A percentile compares a stretch with the other conserved stretches of the same genome.
Conservation (phyloP, 1,140 invertebrate species). For the Drosophila albomicans region DNA sequence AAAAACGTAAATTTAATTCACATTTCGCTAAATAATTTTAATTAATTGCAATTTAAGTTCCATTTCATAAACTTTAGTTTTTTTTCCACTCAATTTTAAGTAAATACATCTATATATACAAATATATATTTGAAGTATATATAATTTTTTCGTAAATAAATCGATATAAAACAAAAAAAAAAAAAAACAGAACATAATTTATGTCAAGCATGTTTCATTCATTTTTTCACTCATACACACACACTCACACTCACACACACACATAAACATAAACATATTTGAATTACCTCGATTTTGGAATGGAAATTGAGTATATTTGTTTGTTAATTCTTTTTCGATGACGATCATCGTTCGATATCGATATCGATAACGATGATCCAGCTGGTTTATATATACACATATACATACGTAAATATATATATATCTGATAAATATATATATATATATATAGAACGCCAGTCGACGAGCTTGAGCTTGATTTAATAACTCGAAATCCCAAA, state of each 20-base stretch:
- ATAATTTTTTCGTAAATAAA: constrained; percentile 61
- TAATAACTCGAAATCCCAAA: constrained; percentile 18
- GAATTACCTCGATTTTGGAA: background rate
- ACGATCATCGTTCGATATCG: background rate
- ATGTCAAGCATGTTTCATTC: constrained; percentile 47
- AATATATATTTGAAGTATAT: constrained; percentile 38
- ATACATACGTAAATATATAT: too few species aligned
- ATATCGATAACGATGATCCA: constrained; percentile 1
- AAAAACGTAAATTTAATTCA: constrained; percentile 18
- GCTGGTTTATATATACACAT: constrained; percentile 3
- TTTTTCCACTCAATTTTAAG: constrained; percentile 46
- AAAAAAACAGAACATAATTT: constrained; percentile 25
- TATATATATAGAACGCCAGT: constrained; percentile 10
- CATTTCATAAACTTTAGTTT: constrained; percentile 71
- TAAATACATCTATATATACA: constrained; percentile 25
- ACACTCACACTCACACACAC: constrained; percentile 14
- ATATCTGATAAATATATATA: too few species aligned
- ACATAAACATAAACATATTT: constrained; percentile 15
- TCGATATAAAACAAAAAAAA: constrained; percentile 36
- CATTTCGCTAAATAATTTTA: constrained; percentile 24
- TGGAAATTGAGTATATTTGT: constrained; percentile 24
- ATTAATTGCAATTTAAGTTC: constrained; percentile 79
- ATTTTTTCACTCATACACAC: constrained; percentile 33
- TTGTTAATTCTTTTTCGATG: too few species aligned
- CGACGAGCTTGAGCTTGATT: constrained; percentile 47